A percentile compares a stretch with the other conserved stretches of the same genome.
These are phyloP conservation scores for Chelonoidis abingdonii DNA, from an alignment of 2,113 vertebrate species.

Conservation along the genomic window DNA sequence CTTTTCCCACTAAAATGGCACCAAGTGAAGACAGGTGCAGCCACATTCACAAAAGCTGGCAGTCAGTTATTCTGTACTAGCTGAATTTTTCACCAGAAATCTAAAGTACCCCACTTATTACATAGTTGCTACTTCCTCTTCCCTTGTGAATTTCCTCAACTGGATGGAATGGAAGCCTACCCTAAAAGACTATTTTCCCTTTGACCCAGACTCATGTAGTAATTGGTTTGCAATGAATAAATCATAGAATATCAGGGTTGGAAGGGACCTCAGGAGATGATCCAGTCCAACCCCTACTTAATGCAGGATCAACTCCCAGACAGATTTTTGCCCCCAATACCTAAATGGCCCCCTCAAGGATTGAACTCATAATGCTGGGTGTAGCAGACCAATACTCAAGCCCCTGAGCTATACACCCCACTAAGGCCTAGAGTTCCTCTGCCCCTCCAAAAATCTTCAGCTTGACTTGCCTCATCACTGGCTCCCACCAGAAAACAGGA, in stretches of 20 bases:
- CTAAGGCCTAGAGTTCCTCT: neutral
- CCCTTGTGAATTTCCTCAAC: neutral
- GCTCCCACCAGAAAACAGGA: neutral
- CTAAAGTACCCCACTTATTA: neutral
- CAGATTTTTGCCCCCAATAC: too few relatives aligned
- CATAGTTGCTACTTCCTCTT: neutral
- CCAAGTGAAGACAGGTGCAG: neutral
- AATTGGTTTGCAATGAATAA: neutral
- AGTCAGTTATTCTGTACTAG: neutral
- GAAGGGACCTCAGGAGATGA: too few relatives aligned
- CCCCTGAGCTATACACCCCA: too few relatives aligned
- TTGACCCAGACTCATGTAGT: neutral
- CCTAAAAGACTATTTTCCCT: neutral
- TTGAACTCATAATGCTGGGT: too few relatives aligned
- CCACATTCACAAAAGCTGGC: neutral
- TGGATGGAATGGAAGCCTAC: neutral
- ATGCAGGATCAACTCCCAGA: too few relatives aligned
- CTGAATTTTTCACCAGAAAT: neutral
- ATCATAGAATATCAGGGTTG: neutral
- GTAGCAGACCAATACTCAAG: too few relatives aligned
- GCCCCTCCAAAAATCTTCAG: neutral
- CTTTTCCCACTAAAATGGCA: neutral
- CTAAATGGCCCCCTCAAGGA: too few relatives aligned
- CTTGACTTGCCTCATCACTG: neutral
- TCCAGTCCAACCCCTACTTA: too few relatives aligned